Base-by-base conservation (phyloP, 2,113 vertebrate genomes). In the Melanotaenia duboulayi region DNA sequence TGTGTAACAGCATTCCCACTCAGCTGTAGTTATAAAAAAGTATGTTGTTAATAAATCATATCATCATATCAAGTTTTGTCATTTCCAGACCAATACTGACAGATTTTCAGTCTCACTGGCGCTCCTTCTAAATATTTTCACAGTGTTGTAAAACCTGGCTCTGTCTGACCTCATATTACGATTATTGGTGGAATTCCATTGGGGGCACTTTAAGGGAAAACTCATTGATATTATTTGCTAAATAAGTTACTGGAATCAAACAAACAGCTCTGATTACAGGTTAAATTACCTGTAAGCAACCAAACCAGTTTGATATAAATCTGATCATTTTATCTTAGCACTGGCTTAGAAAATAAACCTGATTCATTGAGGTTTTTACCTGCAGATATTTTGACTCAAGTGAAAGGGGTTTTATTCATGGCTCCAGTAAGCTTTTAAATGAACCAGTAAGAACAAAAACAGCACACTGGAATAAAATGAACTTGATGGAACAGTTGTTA, bases 331-430 rank as follows among this genome's bases (percentile, higher is more conserved):
- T 19, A 48, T 48, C 19, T n/a, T n/a, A n/a, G 28, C 28, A 4
- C 28, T n/a, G n/a, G 44, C 17, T 19, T 19, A 19, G 16, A 48
- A 17, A 48, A 4, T 19, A 7, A 35, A 7, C 44, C 44, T n/a
- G 44, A 48, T 48, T 48, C 6, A n/a, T 9, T 17, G 44, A 48
- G 44, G 10, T 48, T 19, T 48, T 48, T 17, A 4, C 14, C 3
- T 32, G 54, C 54, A 32, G 54, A 35, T 9, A 6, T 11, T 35
- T 35, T 1, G 19, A 58, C 11, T 37, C 7, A 22, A 19, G 22
- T 57, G 25, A 57, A 68, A 68, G 25, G 35, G 11, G 12, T 71
- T 61, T 61, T 25, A 4, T 61, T 20, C 4, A 16, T 17, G 40
- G 35, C 32, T 39, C 35, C 46, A 71, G 57, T 51, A 0, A 71